These are phyloP conservation scores for Atta cephalotes DNA, from an alignment of 1,140 invertebrate species.

Conservation along the genomic window DNA sequence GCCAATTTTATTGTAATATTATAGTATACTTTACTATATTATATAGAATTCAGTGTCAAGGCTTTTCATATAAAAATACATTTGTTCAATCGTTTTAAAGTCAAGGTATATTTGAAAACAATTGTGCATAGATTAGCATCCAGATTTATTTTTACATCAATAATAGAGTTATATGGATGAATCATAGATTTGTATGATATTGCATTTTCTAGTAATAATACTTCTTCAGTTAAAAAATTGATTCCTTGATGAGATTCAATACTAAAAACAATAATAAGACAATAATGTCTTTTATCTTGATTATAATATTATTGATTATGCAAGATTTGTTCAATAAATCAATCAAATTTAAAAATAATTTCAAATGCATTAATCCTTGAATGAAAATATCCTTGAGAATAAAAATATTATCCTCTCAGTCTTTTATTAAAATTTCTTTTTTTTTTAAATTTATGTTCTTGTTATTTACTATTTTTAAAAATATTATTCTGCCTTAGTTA, in stretches of 20 bases:
- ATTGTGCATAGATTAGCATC: not conserved
- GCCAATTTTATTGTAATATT: not conserved
- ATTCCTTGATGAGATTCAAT: not conserved
- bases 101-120: not conserved
- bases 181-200: not conserved
- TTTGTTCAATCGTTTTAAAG: not conserved
- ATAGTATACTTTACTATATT: not conserved
- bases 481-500: not conserved
- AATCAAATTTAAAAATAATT: not conserved
- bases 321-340: not conserved
- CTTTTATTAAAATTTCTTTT: too few species aligned
- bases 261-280: too few species aligned
- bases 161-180: constrained; percentile 24
- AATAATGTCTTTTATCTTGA: not conserved
- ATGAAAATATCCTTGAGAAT: too few species aligned
- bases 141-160: not conserved
- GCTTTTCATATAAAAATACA: not conserved
- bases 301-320: not conserved
- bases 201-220: not conserved
- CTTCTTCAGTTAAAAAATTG: not conserved
- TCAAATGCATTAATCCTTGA: not conserved
- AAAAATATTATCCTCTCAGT: not conserved
- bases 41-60: not conserved
- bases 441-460: too few species aligned
- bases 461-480: not conserved